Evolutionary conservation across 2,113 vertebrate species (phyloP), one percentile per base, ranked within the genome.

Genomic region (Mustela nigripes): DNA sequence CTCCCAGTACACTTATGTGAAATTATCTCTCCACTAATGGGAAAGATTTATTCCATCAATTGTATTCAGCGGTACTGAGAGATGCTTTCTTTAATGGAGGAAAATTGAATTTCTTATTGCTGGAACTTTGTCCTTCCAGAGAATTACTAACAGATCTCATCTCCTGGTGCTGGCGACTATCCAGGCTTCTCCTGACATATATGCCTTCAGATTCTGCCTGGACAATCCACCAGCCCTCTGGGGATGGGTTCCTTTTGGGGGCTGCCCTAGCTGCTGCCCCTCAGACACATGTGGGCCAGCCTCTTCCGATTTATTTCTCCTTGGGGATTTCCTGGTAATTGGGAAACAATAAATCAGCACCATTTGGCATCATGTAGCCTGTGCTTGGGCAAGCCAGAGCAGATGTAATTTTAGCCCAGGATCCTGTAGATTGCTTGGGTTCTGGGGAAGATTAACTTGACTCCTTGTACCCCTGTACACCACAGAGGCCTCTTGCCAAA

Each of bases 1-100:
- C 98, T 98, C 98, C 94, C 83, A 91, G 97, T 98, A 98, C 97
- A 99, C 99, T 99, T 99, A 98, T 97, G 99, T 98, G 98, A 98
- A 99, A 99, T 99, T 99, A 99, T 98, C 97, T 98, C 98, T 98
- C 98, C 58, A 95, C 98, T 99, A 99, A 99, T 98, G 98, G 98
- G 97, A 94, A 73, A 98, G 97, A 98, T 98, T 99, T 98, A 99
- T 99, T 99, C 98, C 95, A 95, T 97, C 97, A 98, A 97, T 98
- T 98, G 96, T 98, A 95, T 85, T 96, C 97, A 94, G 94, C 79
- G 98, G 97, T 97, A 98, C 97, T 90, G 86, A 98, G 97, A 97
- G 97, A 96, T 60, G 94, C 74, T 98, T 98, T 97, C 96, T 96
- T 85, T 98, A 97, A 97, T 36, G 97, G 94, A 98, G 95, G 76